These are phyloP conservation scores for Entomyzon cyanotis DNA, from an alignment of 2,113 vertebrate species.

Conservation along the genomic window DNA sequence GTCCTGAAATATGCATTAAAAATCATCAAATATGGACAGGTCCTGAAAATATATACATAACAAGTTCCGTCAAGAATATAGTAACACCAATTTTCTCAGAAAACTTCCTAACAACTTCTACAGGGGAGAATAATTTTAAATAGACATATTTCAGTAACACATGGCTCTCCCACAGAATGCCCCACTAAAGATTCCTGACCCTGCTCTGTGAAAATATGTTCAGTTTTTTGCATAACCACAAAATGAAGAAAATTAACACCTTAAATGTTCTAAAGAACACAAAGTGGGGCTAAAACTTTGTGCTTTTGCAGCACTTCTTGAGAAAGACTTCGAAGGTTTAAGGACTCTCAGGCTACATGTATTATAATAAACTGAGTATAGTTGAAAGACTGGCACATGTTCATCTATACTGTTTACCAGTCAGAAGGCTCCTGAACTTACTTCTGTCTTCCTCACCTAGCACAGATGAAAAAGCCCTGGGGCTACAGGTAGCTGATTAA, in stretches of 20 bases:
- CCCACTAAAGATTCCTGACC: neutral
- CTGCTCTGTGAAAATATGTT: neutral
- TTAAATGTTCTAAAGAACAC: neutral
- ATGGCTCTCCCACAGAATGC: neutral
- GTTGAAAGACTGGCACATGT: neutral
- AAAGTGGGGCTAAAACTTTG: neutral
- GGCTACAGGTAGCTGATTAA: neutral
- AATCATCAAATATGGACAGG: neutral
- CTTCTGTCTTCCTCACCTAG: neutral
- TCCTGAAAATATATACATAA: neutral
- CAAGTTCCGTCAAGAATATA: neutral
- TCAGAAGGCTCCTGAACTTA: neutral
- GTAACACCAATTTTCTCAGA: neutral
- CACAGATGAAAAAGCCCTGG: neutral
- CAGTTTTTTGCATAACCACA: neutral
- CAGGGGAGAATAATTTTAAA: neutral
- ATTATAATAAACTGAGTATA: neutral
- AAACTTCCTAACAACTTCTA: neutral
- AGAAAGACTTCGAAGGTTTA: neutral
- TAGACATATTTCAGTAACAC: neutral
- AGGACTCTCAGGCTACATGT: neutral
- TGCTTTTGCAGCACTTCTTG: neutral
- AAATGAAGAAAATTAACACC: neutral
- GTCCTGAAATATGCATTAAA: neutral
- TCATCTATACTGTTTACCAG: neutral